These are phyloP conservation scores for Ceratosolen solmsi DNA, from an alignment of 1,140 invertebrate genomes.

Conservation along the genomic window DNA sequence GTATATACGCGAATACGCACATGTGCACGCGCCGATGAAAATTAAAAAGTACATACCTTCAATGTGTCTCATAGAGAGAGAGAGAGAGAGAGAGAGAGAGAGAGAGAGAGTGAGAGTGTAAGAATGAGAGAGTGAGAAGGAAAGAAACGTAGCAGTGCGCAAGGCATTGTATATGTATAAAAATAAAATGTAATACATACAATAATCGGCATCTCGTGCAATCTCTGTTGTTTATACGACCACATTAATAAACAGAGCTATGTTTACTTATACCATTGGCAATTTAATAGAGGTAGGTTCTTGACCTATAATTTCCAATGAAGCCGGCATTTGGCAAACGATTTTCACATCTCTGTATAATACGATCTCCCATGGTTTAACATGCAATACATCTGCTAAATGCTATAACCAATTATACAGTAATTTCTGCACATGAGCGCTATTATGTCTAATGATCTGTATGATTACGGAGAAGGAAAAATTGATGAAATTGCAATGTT, in stretches of 20 bases:
- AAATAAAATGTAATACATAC: not conserved
- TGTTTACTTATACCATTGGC: slow-evolving; percentile 9
- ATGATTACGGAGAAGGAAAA: too few relatives aligned
- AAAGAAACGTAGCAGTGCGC: not conserved
- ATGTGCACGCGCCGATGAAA: too few relatives aligned
- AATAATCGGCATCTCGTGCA: not conserved
- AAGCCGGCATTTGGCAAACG: slow-evolving; percentile 39
- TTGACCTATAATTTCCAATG: slow-evolving; percentile 56
- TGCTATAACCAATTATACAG: not conserved
- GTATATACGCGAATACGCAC: too few relatives aligned
- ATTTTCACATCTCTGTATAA: not conserved
- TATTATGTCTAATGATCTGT: too few relatives aligned
- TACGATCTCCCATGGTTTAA: not conserved
- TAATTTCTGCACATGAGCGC: too few relatives aligned
- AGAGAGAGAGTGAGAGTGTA: slow-evolving; percentile 38
- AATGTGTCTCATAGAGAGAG: too few relatives aligned
- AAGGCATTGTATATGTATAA: not conserved
- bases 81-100: not conserved
- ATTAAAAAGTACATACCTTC: too few relatives aligned
- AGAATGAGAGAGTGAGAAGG: slow-evolving; percentile 20
- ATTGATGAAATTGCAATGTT: too few relatives aligned
- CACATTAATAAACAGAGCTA: slow-evolving; percentile 44
- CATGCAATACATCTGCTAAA: not conserved
- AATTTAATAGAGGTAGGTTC: slow-evolving; percentile 37
- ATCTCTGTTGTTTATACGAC: slow-evolving; percentile 42